Evolutionary conservation across 2,113 vertebrate species (phyloP), one percentile per base, ranked within the genome.

Genomic region (Craseonycteris thonglongyai): DNA sequence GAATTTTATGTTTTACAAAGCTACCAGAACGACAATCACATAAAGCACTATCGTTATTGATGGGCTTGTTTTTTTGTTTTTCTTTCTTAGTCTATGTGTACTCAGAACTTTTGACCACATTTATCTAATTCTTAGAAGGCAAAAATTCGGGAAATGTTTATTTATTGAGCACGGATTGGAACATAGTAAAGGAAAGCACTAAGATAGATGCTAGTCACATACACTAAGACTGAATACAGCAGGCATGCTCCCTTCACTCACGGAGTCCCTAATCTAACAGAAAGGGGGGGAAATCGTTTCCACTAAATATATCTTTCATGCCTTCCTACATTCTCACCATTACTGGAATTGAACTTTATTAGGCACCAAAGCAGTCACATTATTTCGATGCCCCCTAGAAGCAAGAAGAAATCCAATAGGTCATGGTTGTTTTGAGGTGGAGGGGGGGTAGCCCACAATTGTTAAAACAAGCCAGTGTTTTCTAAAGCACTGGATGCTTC

Each of bases 301-400:
- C 45, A 18, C 42, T 51, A 40, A 94, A 68, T 28, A 35, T 47
- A 35, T 51, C 54, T 88, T 91, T 90, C 79, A 68, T 93, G 76
- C 88, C 63, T 95, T 79, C 30, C 75, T 86, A 81, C n/a, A 35
- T 89, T 91, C 74, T 95, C 81, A 88, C 40, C 49, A 51, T 91
- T 47, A 40, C 5, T 88, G 90, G 82, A 81, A 59, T 49, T 91
- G 72, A 88, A 66, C 18, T 82, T 82, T 71, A 79, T 65, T 75
- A 92, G 40, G 24, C 81, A 80, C 75, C 81, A 71, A 83, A 87
- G 54, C 66, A 61, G 80, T 47, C 11, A 15, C 58, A 82, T 59
- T 86, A 78, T 81, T 95, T 93, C 74, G 6, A 76, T 81, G 40
- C 28, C 54, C 47, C 85, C 47, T 56, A 76, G 15, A 19, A 78